A percentile compares a stretch with the other conserved stretches of the same genome.
These are phyloP conservation scores for Formica selysi DNA, from an alignment of 1,140 invertebrate species.

Conservation along the genomic window DNA sequence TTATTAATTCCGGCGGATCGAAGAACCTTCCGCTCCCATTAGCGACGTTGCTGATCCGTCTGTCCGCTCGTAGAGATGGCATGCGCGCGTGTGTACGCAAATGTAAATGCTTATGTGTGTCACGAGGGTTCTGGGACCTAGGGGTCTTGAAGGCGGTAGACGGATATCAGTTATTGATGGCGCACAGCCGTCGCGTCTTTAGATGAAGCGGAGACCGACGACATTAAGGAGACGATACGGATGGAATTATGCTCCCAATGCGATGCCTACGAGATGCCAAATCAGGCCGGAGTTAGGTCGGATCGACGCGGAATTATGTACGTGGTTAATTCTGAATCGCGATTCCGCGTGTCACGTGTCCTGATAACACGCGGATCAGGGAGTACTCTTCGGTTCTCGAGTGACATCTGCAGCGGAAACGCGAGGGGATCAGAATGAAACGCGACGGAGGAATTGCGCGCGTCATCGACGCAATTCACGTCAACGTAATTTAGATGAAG, in stretches of 20 bases:
- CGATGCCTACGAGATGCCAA: slow-evolving; percentile 61
- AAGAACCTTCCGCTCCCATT: slow-evolving; percentile 51
- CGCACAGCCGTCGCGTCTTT: slow-evolving; percentile 49
- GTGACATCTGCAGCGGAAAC: slow-evolving; percentile 40
- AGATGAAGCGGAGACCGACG: slow-evolving; percentile 12
- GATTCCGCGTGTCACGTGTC: slow-evolving; percentile 65
- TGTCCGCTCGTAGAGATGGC: slow-evolving; percentile 23
- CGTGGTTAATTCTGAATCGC: slow-evolving; percentile 68
- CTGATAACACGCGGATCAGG: slow-evolving; percentile 59
- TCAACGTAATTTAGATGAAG: slow-evolving; percentile 9
- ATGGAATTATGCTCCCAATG: slow-evolving; percentile 58
- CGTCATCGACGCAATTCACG: slow-evolving; percentile 12
- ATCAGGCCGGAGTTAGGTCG: slow-evolving; percentile 66
- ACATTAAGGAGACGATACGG: slow-evolving; percentile 52
- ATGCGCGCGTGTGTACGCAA: slow-evolving; percentile 24
- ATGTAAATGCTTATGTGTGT: slow-evolving; percentile 68
- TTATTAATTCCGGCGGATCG: slow-evolving; percentile 29
- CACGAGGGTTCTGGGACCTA: slow-evolving; percentile 71
- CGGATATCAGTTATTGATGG: slow-evolving; percentile 81
- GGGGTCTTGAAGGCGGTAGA: slow-evolving; percentile 73
- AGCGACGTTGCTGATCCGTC: slow-evolving; percentile 20
- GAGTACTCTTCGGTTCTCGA: slow-evolving; percentile 41
- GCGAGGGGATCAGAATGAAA: slow-evolving; percentile 25
- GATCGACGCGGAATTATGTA: slow-evolving; percentile 72
- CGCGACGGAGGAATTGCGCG: slow-evolving; percentile 20